These are phyloP conservation scores for Heliconius hermathena DNA, from an alignment of 1,140 invertebrate species.

Conservation along the genomic window DNA sequence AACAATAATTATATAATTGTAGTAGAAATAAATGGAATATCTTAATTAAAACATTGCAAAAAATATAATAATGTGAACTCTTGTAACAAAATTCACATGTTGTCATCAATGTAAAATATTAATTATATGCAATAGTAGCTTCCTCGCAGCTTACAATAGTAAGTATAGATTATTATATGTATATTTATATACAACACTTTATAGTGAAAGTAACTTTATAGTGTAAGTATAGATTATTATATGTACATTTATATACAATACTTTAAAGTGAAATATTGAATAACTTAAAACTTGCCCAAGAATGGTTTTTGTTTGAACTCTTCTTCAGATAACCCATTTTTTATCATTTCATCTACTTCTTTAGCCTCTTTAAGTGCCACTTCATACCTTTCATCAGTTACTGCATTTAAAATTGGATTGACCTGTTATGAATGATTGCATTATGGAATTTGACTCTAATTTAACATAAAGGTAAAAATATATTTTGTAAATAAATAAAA, in stretches of 20 bases:
- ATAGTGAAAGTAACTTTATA: no score
- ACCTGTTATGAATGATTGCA: slow-evolving; percentile 50
- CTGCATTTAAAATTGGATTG: slow-evolving; percentile 90
- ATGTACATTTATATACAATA: not conserved
- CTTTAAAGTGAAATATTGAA: not conserved
- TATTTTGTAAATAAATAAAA: not conserved
- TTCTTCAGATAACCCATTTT: slow-evolving; percentile 80
- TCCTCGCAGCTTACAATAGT: no score
- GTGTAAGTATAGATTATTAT: no score
- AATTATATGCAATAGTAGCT: no score
- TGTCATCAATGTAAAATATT: no score
- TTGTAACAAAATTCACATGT: no score
- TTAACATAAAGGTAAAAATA: no score
- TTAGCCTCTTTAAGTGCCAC: slow-evolving; percentile 90
- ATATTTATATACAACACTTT: not conserved
- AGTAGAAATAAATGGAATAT: no score
- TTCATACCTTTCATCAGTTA: slow-evolving; percentile 90
- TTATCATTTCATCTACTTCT: slow-evolving; percentile 86
- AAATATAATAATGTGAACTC: no score
- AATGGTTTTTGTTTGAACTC: slow-evolving; percentile 86
- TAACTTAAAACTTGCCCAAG: slow-evolving; percentile 79
- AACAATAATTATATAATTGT: no score
- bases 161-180: not conserved
- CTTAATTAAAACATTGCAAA: no score
- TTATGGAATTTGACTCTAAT: no score